Conservation (phyloP, 2,888 invertebrate species). For the Anthoptus insignis region DNA sequence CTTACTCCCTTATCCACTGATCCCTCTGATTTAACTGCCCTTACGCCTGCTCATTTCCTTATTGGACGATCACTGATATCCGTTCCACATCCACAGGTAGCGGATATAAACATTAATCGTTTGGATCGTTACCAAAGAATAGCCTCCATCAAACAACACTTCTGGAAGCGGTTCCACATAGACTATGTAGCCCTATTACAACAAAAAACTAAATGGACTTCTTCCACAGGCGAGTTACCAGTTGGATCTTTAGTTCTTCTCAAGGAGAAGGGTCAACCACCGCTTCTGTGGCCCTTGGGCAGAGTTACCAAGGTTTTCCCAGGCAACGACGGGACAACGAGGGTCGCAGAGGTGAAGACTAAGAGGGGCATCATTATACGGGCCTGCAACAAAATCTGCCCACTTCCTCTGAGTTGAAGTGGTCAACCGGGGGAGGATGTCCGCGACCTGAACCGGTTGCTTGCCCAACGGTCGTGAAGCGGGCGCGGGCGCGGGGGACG, state of each 20-base stretch:
- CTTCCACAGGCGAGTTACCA: background rate
- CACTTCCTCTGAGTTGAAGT: background rate
- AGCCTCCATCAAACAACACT: too few species aligned
- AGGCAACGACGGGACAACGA: slow-evolving; percentile 28
- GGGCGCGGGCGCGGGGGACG: background rate
- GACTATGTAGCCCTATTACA: slow-evolving; percentile 31
- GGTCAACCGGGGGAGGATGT: background rate
- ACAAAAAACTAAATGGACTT: slow-evolving; percentile 32
- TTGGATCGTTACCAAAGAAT: too few species aligned
- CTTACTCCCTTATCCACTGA: too few species aligned
- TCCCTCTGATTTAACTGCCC: too few species aligned
- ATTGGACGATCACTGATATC: too few species aligned
- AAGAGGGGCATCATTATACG: slow-evolving; percentile 18
- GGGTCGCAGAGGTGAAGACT: slow-evolving; percentile 36
- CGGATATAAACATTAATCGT: too few species aligned
- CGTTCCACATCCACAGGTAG: too few species aligned
- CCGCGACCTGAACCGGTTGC: too few species aligned
- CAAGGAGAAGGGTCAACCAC: background rate
- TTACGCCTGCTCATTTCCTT: too few species aligned
- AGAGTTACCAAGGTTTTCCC: slow-evolving; percentile 23
- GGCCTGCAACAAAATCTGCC: background rate
- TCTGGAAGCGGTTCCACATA: slow-evolving; percentile 15
- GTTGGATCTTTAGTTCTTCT: background rate
- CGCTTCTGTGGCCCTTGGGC: slow-evolving; percentile 36
- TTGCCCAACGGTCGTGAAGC: background rate